These are phyloP conservation scores for Unio delphinus DNA, from an alignment of 2,888 invertebrate species.

Conservation along the genomic window DNA sequence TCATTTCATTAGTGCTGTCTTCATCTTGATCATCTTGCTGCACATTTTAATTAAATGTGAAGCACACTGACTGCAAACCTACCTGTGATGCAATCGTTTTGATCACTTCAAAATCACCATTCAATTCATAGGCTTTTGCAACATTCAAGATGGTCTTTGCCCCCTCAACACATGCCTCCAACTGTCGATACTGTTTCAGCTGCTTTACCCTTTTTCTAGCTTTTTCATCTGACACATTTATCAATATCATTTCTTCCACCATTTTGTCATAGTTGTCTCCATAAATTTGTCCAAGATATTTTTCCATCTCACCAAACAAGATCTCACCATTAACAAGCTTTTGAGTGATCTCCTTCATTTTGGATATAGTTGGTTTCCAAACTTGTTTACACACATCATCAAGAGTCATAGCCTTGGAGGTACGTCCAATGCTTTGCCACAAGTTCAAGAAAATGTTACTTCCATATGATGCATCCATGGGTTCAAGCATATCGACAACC, in stretches of 20 bases:
- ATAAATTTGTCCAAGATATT: constrained; percentile 1
- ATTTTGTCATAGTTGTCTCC: constrained; percentile 5
- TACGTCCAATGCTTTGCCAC: too few species aligned
- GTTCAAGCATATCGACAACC: too few species aligned
- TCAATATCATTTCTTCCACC: not conserved
- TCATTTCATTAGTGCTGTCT: too few species aligned
- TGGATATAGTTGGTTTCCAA: not conserved
- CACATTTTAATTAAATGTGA: too few species aligned
- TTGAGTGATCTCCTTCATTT: constrained; percentile 1
- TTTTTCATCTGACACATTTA: not conserved
- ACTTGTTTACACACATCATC: too few species aligned
- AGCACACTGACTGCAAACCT: too few species aligned
- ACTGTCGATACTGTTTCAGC: not conserved
- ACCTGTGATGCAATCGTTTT: too few species aligned
- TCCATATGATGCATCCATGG: too few species aligned
- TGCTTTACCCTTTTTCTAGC: not conserved
- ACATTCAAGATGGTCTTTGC: not conserved
- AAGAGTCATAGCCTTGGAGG: too few species aligned
- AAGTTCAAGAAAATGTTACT: too few species aligned
- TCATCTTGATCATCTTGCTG: too few species aligned
- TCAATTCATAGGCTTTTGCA: not conserved
- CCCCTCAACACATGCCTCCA: not conserved
- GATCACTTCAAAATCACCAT: constrained; percentile 2
- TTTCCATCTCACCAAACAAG: constrained; percentile 2
- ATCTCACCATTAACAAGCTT: constrained; percentile 3